A percentile compares a stretch with the other conserved stretches of the same genome.
These are phyloP conservation scores for Melanaphis sacchari DNA, from an alignment of 1,140 invertebrate genomes.

Conservation along the genomic window DNA sequence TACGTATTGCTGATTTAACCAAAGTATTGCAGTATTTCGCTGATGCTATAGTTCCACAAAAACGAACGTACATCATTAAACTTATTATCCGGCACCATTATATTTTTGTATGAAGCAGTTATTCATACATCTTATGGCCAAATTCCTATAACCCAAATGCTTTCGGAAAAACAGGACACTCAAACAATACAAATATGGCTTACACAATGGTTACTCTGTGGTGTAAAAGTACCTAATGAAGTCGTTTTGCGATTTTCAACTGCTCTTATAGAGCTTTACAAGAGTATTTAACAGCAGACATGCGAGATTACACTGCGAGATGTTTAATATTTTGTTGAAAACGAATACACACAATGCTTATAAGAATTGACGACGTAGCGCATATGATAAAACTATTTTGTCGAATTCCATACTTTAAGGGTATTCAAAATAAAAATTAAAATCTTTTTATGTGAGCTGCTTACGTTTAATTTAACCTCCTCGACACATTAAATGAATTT, in stretches of 20 bases:
- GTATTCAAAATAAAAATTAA: too few relatives aligned
- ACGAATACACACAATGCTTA: neutral
- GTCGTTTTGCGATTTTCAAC: neutral
- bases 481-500: too few relatives aligned
- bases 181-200: neutral
- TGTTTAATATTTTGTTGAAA: too few relatives aligned
- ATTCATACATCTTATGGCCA: too few relatives aligned
- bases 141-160: too few relatives aligned
- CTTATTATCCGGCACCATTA: neutral
- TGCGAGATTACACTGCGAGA: too few relatives aligned
- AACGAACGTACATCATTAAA: neutral
- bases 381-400: neutral
- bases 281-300: neutral
- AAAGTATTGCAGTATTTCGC: too few relatives aligned
- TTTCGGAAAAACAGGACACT: neutral
- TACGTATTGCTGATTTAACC: too few relatives aligned
- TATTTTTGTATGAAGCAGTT: neutral
- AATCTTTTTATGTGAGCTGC: too few relatives aligned
- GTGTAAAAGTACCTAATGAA: neutral
- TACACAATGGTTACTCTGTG: too few relatives aligned
- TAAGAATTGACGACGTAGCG: neutral
- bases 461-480: too few relatives aligned
- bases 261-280: neutral
- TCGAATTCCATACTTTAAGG: neutral
- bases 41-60: too few relatives aligned